Base-by-base conservation (phyloP, 1,140 invertebrate genomes). In the Chironomus tepperi region DNA sequence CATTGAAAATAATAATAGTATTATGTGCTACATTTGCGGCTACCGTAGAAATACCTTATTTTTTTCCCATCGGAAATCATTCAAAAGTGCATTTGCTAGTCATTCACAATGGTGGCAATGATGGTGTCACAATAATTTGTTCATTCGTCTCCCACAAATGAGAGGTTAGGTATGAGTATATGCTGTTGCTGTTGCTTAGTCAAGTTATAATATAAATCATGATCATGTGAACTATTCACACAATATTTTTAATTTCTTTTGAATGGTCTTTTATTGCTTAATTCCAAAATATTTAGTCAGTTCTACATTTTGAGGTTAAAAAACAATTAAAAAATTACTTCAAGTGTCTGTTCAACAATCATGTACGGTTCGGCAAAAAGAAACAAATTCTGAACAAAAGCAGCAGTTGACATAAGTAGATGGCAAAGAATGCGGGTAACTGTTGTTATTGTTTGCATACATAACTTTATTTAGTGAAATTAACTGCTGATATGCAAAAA, bases 371-470 rank as follows among this genome's bases (percentile, higher is more conserved):
- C 24, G 24, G 24, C 24, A 34, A 34, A 57, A 57, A n/a, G 12
- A 57, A 57, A 15, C 47, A 57, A 47, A 34, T 34, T 34, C 24
- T 47, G 43, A 10, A 47, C 43, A 47, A 47, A 15, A n/a, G n/a
- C 10, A 15, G 47, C 47, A 57, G 9, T 57, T 57, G 47, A n/a
- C 47, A n/a, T 57, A n/a, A 57, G 24, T 34, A 34, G 24, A 34
- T 57, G 12, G 47, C n/a, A 57, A 57, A 57, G 12, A 57, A 57
- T 57, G 47, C n/a, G 47, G 47, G 47, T 57, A 57, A 57, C 47
- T 57, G 47, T 57, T 57, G n/a, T 57, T 57, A n/a, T 57, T 57
- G n/a, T 57, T 57, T 57, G n/a, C 47, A 57, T n/a, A n/a, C 47
- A n/a, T 57, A 57, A 15, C n/a, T 57, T 57, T 57, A n/a, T n/a